phyloP scores from a whole-genome alignment of 2,113 vertebrate species.

The Cebus imitator region DNA sequence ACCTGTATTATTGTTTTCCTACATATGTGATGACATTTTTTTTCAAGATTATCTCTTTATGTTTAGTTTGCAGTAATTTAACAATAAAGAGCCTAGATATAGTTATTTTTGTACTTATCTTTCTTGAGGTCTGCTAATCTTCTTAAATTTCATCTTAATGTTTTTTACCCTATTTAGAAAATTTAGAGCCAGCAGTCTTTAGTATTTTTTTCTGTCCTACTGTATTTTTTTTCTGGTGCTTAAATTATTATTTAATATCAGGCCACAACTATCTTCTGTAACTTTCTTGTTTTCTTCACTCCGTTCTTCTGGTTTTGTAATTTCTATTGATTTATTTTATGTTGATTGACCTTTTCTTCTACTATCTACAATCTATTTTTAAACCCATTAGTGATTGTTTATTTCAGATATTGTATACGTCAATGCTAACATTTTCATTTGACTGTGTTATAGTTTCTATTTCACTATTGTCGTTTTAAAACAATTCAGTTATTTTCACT shows the following conservation, averaged over 20 bases:
- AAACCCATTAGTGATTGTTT: not conserved
- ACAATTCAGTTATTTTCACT: not conserved
- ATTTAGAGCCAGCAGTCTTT: not conserved
- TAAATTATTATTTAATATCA: not conserved
- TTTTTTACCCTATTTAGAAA: not conserved
- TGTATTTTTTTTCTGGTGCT: not conserved
- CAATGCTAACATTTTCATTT: not conserved
- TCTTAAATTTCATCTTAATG: not conserved
- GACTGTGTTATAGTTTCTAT: not conserved
- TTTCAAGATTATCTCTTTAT: not conserved
- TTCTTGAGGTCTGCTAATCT: not conserved
- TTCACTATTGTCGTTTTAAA: not conserved
- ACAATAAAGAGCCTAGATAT: not conserved
- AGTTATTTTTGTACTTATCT: not conserved
- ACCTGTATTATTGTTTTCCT: not conserved
- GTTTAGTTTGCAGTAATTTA: not conserved
- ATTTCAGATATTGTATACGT: not conserved
- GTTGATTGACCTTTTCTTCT: not conserved
- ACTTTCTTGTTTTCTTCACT: not conserved
- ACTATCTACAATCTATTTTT: not conserved
- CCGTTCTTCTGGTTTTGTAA: not conserved
- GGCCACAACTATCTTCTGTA: not conserved
- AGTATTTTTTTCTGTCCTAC: not conserved
- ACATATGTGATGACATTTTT: not conserved
- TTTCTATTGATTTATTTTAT: not conserved